Conservation (phyloP, 2,113 vertebrate species). For the Grus americana region DNA sequence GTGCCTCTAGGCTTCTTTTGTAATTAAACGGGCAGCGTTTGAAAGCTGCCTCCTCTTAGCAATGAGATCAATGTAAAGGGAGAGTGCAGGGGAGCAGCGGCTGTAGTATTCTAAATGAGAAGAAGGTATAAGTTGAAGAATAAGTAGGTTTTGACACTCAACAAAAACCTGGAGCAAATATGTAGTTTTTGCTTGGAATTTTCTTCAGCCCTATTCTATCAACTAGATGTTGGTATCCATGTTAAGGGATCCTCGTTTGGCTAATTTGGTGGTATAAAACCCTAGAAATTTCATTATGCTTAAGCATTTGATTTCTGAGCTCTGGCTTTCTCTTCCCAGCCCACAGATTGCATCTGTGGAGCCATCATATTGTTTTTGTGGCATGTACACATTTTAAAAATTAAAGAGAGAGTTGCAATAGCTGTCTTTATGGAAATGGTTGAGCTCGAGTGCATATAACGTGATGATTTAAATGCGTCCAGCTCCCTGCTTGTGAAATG, state of each 20-base stretch:
- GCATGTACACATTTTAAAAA: not conserved
- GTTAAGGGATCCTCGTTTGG: not conserved
- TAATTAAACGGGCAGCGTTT: not conserved
- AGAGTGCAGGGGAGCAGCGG: not conserved
- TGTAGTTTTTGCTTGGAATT: not conserved
- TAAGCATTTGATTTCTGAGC: not conserved
- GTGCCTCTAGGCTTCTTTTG: not conserved
- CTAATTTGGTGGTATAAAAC: not conserved
- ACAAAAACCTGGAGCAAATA: not conserved
- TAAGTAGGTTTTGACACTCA: not conserved
- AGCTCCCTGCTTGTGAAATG: not conserved
- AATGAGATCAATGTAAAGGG: not conserved
- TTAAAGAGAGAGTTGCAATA: not conserved
- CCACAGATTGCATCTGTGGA: not conserved
- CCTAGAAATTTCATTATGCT: not conserved
- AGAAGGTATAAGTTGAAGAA: not conserved
- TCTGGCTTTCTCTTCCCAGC: not conserved
- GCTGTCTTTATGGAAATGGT: not conserved
- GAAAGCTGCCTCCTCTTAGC: not conserved
- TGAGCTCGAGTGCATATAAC: not conserved
- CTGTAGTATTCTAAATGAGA: not conserved
- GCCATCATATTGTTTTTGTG: not conserved
- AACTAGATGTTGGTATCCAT: not conserved
- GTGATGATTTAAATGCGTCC: not conserved
- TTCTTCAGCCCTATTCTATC: not conserved